Evolutionary conservation across 2,113 vertebrate species (phyloP).

Genomic region (Dipodomys ordii): DNA sequence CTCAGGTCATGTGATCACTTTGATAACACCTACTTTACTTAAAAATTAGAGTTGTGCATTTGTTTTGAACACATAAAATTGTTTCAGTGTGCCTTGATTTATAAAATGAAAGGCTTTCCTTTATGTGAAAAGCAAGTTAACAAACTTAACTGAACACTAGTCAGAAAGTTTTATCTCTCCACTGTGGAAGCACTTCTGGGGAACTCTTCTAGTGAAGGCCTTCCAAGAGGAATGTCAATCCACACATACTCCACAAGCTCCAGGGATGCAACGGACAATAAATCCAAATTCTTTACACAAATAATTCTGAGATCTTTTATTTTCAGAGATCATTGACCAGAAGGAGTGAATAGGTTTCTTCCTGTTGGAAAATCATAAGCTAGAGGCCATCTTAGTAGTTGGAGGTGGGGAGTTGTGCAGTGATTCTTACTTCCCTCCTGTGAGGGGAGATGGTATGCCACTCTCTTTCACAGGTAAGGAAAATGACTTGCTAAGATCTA

Average conservation of each 20-base stretch:
- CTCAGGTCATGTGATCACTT: background rate
- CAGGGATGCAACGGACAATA: background rate
- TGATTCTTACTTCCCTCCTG: background rate
- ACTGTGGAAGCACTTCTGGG: background rate
- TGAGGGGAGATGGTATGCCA: background rate
- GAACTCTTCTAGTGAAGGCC: background rate
- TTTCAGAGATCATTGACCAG: background rate
- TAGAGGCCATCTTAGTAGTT: background rate
- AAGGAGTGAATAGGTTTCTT: background rate
- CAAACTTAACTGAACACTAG: background rate
- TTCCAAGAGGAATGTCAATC: background rate
- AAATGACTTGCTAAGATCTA: background rate
- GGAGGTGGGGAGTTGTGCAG: background rate
- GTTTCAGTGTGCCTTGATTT: conserved; percentile 22
- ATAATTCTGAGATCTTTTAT: background rate
- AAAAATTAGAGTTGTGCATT: conserved; percentile 10
- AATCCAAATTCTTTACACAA: background rate
- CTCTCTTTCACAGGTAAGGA: background rate
- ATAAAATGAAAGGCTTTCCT: background rate
- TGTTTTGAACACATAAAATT: conserved; percentile 33
- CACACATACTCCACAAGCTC: too few relatives aligned
- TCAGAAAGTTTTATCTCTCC: background rate
- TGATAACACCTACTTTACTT: conserved; percentile 36
- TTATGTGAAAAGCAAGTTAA: conserved; percentile 28
- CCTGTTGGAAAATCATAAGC: background rate